A percentile compares a stretch with the other conserved stretches of the same genome.
These are phyloP conservation scores for Eleginops maclovinus DNA, from an alignment of 2,113 vertebrate species.

Conservation along the genomic window DNA sequence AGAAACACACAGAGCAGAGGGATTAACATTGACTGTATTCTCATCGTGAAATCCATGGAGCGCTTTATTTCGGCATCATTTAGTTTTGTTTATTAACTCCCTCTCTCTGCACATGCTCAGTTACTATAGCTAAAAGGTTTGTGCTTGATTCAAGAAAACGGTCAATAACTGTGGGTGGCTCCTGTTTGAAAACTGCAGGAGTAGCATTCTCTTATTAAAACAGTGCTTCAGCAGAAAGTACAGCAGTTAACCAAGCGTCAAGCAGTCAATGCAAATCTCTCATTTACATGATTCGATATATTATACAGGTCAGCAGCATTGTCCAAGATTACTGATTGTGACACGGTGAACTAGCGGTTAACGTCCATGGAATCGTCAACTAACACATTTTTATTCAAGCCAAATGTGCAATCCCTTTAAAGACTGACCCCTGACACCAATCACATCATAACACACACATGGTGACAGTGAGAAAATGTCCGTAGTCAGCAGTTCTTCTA, in stretches of 20 bases:
- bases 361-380: neutral
- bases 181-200: conserved; percentile 19
- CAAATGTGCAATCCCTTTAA: neutral
- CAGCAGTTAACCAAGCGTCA: neutral
- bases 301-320: neutral
- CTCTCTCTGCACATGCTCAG: neutral
- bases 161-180: conserved; percentile 6
- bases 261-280: neutral
- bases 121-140: neutral
- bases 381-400: neutral
- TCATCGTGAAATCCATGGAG: neutral
- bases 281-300: conserved; percentile 2
- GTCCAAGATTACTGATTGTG: neutral
- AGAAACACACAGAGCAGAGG: conserved; percentile 51
- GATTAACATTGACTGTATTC: conserved; percentile 4
- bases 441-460: neutral
- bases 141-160: neutral
- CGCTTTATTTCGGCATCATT: neutral
- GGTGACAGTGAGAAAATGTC: neutral
- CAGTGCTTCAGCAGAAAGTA: conserved; percentile 6
- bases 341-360: conserved; percentile 20
- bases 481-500: neutral
- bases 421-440: neutral
- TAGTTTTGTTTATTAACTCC: neutral
- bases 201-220: conserved; percentile 3